A percentile compares a stretch with the other conserved stretches of the same genome.
phyloP scores from a whole-genome alignment of 2,888 invertebrate genomes.

The Acleris emargana region DNA sequence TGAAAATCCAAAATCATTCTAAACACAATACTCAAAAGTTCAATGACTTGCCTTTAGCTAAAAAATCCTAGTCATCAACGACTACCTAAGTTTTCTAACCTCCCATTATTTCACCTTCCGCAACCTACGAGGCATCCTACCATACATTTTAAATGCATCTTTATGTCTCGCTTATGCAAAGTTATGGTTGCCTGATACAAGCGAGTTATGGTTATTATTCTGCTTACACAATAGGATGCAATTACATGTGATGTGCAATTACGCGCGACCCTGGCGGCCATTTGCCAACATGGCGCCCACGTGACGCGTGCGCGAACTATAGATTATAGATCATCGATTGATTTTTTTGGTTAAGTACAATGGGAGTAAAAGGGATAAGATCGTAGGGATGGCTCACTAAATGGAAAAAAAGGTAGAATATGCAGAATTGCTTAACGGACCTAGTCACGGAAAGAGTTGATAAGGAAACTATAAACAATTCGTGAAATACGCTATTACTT shows the following conservation, averaged over 20 bases:
- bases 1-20: too few species aligned
- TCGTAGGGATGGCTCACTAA: too few species aligned
- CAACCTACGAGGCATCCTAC: background rate
- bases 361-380: background rate
- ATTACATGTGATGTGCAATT: slow-evolving; percentile 30
- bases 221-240: slow-evolving; percentile 32
- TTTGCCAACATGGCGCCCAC: slow-evolving; percentile 29
- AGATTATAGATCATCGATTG: slow-evolving; percentile 9
- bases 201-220: slow-evolving; percentile 14
- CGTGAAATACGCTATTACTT: background rate
- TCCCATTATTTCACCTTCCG: background rate
- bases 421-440: too few species aligned
- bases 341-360: background rate
- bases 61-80: too few species aligned
- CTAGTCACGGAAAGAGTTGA: too few species aligned
- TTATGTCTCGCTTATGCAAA: slow-evolving; percentile 18
- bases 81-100: too few species aligned
- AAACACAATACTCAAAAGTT: too few species aligned
- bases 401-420: too few species aligned
- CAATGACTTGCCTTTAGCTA: too few species aligned
- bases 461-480: too few species aligned
- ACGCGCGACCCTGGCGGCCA: slow-evolving; percentile 25
- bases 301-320: slow-evolving; percentile 21
- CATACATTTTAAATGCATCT: too few species aligned
- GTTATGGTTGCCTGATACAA: slow-evolving; percentile 8